Evolutionary conservation across 1,140 invertebrate species (phyloP), one percentile per base, ranked within the genome.

Genomic region (Asbolus verrucosus): DNA sequence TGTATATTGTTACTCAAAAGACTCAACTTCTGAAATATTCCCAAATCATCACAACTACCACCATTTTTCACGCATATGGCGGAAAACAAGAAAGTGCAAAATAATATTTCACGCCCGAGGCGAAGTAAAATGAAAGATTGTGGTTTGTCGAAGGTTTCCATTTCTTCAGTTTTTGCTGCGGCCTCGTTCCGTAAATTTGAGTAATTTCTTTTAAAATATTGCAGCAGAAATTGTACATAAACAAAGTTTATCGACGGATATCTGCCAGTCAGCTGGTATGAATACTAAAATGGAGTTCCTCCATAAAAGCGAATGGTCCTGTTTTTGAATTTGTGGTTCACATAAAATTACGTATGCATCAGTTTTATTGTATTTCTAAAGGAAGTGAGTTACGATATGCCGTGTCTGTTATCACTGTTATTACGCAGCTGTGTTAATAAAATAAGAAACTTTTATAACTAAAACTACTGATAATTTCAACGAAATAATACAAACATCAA

Each of bases 261-360:
- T 54, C 21, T 54, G 46, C 46, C 19, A 54, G 19, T 54, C 46
- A 30, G 46, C 21, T 54, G 46, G 46, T 54, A 27, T 54, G 46
- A 54, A 54, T 54, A 54, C 21, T 54, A 54, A 54, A 54, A 30
- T 24, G 11, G 46, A 54, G 21, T 9, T 54, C 21, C 46, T 27
- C 24, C 46, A 54, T 54, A 54, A 54, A 54, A 54, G 46, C 46
- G 46, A 54, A 54, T 54, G 46, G 46, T 54, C 21, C 46, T 54
- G 46, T 54, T 54, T n/a, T 54, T 54, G 46, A 54, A 21, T 54
- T 54, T 54, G 46, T 54, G 21, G 46, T 19, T 54, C 46, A 15
- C 46, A 21, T 54, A 54, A 54, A 54, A 54, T 54, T 30, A 27
- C 46, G 21, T 54, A 54, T 54, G 46, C 46, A 54, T 54, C 46